Evolutionary conservation across 1,140 invertebrate genomes (phyloP).

Genomic region (Steinernema khuongi): DNA sequence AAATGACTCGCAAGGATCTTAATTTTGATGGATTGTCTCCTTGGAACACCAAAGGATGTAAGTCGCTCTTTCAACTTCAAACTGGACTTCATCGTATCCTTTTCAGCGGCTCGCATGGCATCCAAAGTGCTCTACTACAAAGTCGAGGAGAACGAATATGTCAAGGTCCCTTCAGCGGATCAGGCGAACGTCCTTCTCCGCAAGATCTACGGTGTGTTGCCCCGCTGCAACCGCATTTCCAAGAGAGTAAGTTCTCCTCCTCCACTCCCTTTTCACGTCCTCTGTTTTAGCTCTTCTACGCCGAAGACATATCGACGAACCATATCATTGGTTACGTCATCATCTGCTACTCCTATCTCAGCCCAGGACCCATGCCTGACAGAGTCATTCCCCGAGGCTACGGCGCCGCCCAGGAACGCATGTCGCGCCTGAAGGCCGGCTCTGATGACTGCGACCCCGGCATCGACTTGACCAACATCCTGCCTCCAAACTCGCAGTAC

Average conservation of each 20-base stretch:
- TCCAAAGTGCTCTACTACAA: conserved; percentile 8
- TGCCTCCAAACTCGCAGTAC: neutral
- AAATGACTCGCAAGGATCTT: neutral
- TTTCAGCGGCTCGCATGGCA: neutral
- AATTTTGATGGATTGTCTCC: conserved; percentile 2
- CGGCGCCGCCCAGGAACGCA: neutral
- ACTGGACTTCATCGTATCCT: neutral
- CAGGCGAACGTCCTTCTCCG: neutral
- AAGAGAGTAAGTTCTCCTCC: neutral
- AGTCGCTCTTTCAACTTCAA: neutral
- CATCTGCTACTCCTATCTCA: neutral
- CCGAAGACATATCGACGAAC: neutral
- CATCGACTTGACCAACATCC: neutral
- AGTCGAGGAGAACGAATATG: neutral
- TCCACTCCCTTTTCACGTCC: neutral
- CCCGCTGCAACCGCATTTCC: neutral
- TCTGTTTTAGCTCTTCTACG: neutral
- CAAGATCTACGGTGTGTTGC: neutral
- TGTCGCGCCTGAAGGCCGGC: neutral
- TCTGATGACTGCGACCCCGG: conserved; percentile 5
- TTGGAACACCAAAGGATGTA: conserved; percentile 9
- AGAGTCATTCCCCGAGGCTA: neutral
- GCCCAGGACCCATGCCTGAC: neutral
- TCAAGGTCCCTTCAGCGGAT: neutral
- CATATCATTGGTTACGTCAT: conserved; percentile 1